Percentiles rank a stretch among this genome's conserved stretches.
Evolutionary conservation across 2,797 vertebrate species (phyloP).

Genomic region (Chelmon rostratus): DNA sequence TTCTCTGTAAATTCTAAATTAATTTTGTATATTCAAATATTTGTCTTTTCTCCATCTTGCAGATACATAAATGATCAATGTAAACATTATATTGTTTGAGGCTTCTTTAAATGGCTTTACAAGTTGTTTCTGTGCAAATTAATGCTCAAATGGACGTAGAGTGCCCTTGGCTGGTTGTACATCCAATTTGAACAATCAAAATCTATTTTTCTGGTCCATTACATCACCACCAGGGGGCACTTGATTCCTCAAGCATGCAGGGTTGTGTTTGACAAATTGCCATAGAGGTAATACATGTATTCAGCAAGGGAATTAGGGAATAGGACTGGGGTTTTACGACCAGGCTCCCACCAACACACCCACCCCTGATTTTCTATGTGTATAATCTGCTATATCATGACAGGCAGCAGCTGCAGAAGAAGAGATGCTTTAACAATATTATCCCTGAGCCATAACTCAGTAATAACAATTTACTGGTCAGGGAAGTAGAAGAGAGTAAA

Average conservation of each 20-base stretch:
- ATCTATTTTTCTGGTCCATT: constrained; percentile 84
- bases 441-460: constrained; percentile 3
- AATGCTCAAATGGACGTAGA: constrained; percentile 69
- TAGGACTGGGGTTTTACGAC: constrained; percentile 60
- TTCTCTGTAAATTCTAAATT: constrained; percentile 16
- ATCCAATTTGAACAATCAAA: constrained; percentile 82
- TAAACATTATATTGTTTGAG: constrained; percentile 33
- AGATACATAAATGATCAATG: constrained; percentile 27
- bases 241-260: constrained; percentile 82
- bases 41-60: constrained; percentile 6
- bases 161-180: constrained; percentile 80
- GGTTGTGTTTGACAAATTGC: constrained; percentile 83
- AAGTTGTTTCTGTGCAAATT: constrained; percentile 64
- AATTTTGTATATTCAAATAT: constrained; percentile 22
- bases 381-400: constrained; percentile 66
- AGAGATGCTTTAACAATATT: constrained; percentile 22
- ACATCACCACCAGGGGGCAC: constrained; percentile 88
- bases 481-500: constrained; percentile 2
- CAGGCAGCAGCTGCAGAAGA: constrained; percentile 52
- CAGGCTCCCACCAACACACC: constrained; percentile 63
- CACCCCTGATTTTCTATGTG: constrained; percentile 52
- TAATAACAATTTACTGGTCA: constrained; percentile 10
- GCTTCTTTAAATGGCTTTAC: constrained; percentile 53
- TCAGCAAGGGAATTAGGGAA: constrained; percentile 71
- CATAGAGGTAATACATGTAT: constrained; percentile 75